phyloP scores from a whole-genome alignment of 2,888 invertebrate genomes.

The Acleris cristana region DNA sequence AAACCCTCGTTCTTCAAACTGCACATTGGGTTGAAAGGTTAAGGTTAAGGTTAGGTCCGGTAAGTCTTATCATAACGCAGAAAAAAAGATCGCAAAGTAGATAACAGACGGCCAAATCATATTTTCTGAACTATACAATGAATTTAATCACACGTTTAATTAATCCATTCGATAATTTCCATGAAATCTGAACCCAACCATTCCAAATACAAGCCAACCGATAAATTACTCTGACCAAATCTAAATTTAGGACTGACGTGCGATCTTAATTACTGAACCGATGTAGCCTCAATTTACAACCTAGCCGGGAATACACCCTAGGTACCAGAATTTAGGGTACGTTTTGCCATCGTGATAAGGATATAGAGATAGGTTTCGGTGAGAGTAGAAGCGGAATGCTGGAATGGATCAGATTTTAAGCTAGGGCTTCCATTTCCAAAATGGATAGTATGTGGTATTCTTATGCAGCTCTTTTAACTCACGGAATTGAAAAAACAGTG shows the following conservation, averaged over 20 bases:
- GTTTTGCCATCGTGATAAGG: not conserved
- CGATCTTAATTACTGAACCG: slow-evolving; percentile 73
- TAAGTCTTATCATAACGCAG: no score
- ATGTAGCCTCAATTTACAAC: slow-evolving; percentile 64
- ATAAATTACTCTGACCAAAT: slow-evolving; percentile 67
- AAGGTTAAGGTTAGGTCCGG: no score
- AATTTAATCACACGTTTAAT: no score
- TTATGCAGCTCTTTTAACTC: no score
- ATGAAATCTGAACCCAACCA: not conserved
- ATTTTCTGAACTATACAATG: no score
- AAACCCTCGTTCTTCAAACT: no score
- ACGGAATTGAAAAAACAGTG: no score
- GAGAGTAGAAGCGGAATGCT: slow-evolving; percentile 16
- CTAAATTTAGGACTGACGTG: slow-evolving; percentile 70
- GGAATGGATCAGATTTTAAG: slow-evolving; percentile 27
- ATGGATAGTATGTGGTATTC: not conserved
- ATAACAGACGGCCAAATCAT: no score
- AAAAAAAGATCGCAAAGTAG: no score
- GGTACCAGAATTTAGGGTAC: not conserved
- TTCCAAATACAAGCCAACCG: slow-evolving; percentile 52
- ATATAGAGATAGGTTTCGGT: slow-evolving; percentile 13
- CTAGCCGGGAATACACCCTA: slow-evolving; percentile 40
- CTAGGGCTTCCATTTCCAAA: not conserved
- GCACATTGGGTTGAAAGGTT: no score
- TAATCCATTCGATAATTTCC: no score